These are phyloP conservation scores for Blastobasis lacticolella DNA, from an alignment of 2,888 invertebrate genomes.

Conservation along the genomic window DNA sequence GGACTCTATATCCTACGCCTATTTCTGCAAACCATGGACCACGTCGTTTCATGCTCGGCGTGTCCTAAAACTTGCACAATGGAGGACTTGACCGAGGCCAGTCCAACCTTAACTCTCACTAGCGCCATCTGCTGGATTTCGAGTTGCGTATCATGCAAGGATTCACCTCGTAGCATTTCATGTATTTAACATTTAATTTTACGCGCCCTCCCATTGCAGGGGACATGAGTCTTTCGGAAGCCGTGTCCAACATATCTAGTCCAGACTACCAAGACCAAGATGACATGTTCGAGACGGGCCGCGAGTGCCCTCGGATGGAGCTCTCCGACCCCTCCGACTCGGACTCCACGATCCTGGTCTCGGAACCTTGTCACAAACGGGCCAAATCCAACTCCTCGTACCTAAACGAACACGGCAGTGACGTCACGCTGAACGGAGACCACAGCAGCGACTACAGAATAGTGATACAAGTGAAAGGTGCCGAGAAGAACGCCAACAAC, in stretches of 20 bases:
- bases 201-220: slow-evolving; percentile 50
- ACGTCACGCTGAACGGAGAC: slow-evolving; percentile 71
- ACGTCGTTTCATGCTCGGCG: too few relatives aligned
- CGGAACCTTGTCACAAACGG: slow-evolving; percentile 80
- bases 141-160: too few relatives aligned
- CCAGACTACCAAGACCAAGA: slow-evolving; percentile 93
- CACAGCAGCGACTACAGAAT: slow-evolving; percentile 78
- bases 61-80: too few relatives aligned
- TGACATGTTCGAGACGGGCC: slow-evolving; percentile 84
- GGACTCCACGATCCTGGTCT: slow-evolving; percentile 89
- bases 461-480: slow-evolving; percentile 82
- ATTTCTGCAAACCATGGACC: too few relatives aligned
- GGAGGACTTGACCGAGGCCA: too few relatives aligned
- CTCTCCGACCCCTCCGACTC: slow-evolving; percentile 92
- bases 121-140: too few relatives aligned
- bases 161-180: too few relatives aligned
- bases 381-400: slow-evolving; percentile 62
- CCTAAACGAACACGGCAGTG: slow-evolving; percentile 72
- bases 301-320: slow-evolving; percentile 87
- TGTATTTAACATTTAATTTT: too few relatives aligned
- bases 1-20: too few relatives aligned
- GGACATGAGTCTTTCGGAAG: slow-evolving; percentile 88
- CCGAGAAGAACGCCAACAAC: slow-evolving; percentile 57
- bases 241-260: slow-evolving; percentile 91
- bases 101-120: too few relatives aligned